Percentiles rank a stretch among this genome's conserved stretches.
Evolutionary conservation across 2,888 invertebrate species (phyloP).

Genomic region (Agelastica alni): DNA sequence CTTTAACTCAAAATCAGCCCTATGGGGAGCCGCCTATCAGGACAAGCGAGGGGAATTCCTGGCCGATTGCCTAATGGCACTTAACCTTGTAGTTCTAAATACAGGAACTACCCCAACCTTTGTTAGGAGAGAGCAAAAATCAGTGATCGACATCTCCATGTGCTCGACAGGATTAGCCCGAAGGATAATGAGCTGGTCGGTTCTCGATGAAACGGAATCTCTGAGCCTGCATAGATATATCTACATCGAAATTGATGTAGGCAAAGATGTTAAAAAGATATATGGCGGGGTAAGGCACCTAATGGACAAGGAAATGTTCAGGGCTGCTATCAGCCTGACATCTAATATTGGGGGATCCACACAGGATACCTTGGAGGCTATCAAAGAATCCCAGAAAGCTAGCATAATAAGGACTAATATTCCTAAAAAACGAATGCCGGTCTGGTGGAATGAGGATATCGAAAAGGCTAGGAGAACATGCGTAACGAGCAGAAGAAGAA

Average conservation of each 20-base stretch:
- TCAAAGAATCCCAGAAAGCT: not conserved
- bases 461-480: not conserved
- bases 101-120: conserved; percentile 3
- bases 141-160: not conserved
- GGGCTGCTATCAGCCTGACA: not conserved
- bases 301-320: not conserved
- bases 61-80: not conserved
- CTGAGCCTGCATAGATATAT: not conserved
- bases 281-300: not conserved
- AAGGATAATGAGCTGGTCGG: not conserved
- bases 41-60: conserved; percentile 6
- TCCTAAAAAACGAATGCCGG: not conserved
- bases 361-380: not conserved
- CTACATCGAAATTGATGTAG: not conserved
- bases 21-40: not conserved
- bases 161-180: not conserved
- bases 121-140: not conserved
- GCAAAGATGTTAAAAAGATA: not conserved
- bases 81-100: conserved; percentile 5
- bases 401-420: not conserved
- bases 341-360: not conserved
- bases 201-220: not conserved
- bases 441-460: conserved; percentile 9
- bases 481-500: not conserved
- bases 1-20: conserved; percentile 3